phyloP scores from a whole-genome alignment of 2,113 vertebrate species.

The Saguinus midas region DNA sequence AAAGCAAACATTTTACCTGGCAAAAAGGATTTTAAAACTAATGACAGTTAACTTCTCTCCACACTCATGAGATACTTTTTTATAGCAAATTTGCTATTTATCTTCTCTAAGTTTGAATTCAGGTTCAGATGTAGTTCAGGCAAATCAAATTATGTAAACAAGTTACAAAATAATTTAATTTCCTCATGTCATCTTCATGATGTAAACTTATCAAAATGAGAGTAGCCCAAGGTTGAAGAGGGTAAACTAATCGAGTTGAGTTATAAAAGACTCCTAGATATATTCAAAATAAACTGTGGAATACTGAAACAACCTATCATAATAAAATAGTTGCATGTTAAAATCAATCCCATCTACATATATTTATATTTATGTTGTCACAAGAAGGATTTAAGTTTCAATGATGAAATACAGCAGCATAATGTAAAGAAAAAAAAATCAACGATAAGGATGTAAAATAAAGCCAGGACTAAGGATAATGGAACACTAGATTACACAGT shows the following conservation, averaged over 20 bases:
- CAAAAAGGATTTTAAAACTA: slow-evolving; percentile 35
- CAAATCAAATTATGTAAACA: slow-evolving; percentile 79
- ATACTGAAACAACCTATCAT: background rate
- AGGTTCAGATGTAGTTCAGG: slow-evolving; percentile 78
- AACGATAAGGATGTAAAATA: background rate
- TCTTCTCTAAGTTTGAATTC: slow-evolving; percentile 67
- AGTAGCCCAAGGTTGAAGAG: slow-evolving; percentile 71
- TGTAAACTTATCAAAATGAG: slow-evolving; percentile 75
- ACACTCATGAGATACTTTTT: slow-evolving; percentile 31
- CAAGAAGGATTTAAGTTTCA: background rate
- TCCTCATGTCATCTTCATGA: slow-evolving; percentile 71
- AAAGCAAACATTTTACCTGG: slow-evolving; percentile 14
- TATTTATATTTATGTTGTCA: slow-evolving; percentile 14
- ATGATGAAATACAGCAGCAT: background rate
- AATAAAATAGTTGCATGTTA: background rate
- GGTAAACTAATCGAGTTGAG: slow-evolving; percentile 56
- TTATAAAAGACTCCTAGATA: background rate
- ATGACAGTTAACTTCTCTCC: slow-evolving; percentile 17
- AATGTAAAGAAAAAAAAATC: background rate
- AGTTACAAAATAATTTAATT: slow-evolving; percentile 81
- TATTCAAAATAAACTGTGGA: background rate
- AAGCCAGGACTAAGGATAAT: background rate
- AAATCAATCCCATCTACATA: background rate
- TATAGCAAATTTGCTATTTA: slow-evolving; percentile 34
- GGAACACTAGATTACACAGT: background rate